Base-by-base conservation (phyloP, 53 echinoderm and acorn worm genomes). In the Apostichopus leukothele region DNA sequence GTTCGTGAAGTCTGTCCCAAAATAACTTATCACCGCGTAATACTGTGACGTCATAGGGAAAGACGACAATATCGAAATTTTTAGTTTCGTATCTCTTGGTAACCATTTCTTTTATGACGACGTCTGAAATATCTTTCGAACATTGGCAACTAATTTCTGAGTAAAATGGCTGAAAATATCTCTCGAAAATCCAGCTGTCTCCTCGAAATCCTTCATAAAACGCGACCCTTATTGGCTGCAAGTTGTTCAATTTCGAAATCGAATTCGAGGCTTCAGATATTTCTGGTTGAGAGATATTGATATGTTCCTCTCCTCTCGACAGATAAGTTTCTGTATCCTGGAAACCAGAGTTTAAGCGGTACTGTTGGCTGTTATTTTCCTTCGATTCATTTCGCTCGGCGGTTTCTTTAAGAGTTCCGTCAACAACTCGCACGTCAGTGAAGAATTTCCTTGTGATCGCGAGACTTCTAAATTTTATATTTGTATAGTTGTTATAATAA, bases 21-120 rank as follows among this genome's bases (percentile, higher is more conserved):
- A 85, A 85, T 63, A 85, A 50, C 9, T 85, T 85, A 25, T 85
- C 85, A 18, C 85, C 85, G 8, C 85, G 66, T 16, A 85, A 60
- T 14, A 85, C 85, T 63, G 84, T 84, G 84, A 84, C 84, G 84
- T 84, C 84, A 84, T 84, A 84, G 39, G 84, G 84, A 11, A 84
- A 84, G 63, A 84, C 84, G 26, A 84, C 84, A 19, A 84, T 84
- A 63, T 84, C 84, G 14, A 84, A 84, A 23, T n/a, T 19, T 59
- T 27, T 84, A 0, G 60, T 84, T 27, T 84, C 84, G 63, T 84
- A 84, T 23, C 84, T 21, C 26, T 84, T 84, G 60, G 60, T 60
- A 1, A 84, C 67, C 84, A 84, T 84, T 12, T 60, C 66, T 2
- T 84, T 84, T 54, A 27, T 84, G 21, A 67, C 85, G 27, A 67